A percentile compares a stretch with the other conserved stretches of the same genome.
Conservation (phyloP, 1,140 invertebrate genomes). For the Eubasilissa regina region DNA sequence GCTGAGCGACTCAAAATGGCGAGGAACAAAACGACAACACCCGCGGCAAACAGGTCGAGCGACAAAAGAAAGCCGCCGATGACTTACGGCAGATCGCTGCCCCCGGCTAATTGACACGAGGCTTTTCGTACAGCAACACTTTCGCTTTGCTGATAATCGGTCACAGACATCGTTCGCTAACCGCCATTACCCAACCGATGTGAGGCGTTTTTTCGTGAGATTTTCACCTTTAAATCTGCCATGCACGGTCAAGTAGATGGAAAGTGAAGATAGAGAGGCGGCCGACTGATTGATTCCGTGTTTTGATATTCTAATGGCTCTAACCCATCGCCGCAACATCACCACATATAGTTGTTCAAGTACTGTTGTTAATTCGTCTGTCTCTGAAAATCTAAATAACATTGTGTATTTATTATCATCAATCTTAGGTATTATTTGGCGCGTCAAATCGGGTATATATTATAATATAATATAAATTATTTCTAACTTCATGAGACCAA, state of each 20-base stretch:
- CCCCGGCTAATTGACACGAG: constrained; percentile 16
- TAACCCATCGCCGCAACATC: neutral
- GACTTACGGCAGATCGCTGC: constrained; percentile 7
- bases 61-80: constrained; percentile 36
- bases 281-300: constrained; percentile 29
- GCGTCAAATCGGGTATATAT: no score
- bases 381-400: constrained; percentile 13
- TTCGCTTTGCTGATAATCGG: constrained; percentile 41
- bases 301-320: constrained; percentile 17
- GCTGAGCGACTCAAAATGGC: neutral
- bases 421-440: no score
- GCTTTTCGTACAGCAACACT: constrained; percentile 32
- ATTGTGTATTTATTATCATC: no score
- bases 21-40: neutral
- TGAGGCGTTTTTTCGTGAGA: constrained; percentile 34
- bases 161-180: constrained; percentile 16
- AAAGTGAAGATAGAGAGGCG: constrained; percentile 34
- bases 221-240: constrained; percentile 39
- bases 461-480: no score
- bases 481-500: no score
- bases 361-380: neutral
- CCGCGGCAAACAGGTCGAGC: constrained; percentile 8
- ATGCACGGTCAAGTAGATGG: constrained; percentile 25
- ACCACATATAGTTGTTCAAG: neutral
- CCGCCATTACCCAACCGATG: constrained; percentile 5